Evolutionary conservation across 2,888 invertebrate genomes (phyloP).

Genomic region (Pteria penguin): DNA sequence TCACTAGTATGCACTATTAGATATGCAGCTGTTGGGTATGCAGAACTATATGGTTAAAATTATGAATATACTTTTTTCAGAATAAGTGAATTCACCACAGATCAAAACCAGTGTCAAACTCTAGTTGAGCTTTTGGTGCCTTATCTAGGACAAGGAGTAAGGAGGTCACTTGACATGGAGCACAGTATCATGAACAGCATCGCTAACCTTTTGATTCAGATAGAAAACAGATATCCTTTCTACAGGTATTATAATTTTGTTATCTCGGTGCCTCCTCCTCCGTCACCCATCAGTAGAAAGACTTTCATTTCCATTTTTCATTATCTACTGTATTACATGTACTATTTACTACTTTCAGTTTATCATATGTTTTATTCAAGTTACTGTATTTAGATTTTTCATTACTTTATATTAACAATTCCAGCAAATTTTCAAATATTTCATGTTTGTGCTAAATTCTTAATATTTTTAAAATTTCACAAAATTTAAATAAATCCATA

Average conservation of each 20-base stretch:
- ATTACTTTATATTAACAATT: no score
- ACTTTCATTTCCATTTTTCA: not conserved
- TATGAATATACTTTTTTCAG: slow-evolving; percentile 66
- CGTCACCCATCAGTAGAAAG: not conserved
- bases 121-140: slow-evolving; percentile 73
- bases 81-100: slow-evolving; percentile 71
- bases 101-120: slow-evolving; percentile 65
- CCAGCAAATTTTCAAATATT: no score
- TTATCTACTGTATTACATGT: no score
- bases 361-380: no score
- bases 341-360: no score
- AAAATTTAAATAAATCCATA: no score
- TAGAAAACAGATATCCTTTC: slow-evolving; percentile 85
- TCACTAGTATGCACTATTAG: no score
- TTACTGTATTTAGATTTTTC: no score
- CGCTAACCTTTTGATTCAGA: slow-evolving; percentile 87
- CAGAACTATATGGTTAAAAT: no score
- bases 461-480: no score
- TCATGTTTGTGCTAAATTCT: no score
- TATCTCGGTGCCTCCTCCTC: not conserved
- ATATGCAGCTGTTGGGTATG: no score
- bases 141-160: slow-evolving; percentile 64
- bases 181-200: slow-evolving; percentile 85
- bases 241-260: slow-evolving; percentile 81
- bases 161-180: slow-evolving; percentile 64